Percentiles rank a stretch among this genome's conserved stretches.
phyloP scores from a whole-genome alignment of 2,797 vertebrate species.

The Acestrorhynchus altus region DNA sequence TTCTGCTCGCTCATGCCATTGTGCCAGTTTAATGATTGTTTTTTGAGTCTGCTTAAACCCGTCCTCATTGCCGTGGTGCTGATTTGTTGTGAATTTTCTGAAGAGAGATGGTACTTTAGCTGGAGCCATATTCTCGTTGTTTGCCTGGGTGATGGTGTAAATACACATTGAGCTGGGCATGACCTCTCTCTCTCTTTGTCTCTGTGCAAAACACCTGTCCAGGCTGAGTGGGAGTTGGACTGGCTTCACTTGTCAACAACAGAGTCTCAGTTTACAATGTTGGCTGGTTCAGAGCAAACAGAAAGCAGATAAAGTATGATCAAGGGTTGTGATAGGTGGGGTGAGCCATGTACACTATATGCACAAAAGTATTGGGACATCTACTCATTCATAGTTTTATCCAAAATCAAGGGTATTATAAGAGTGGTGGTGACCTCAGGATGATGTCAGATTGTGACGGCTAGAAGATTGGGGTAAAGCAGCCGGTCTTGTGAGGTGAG shows the following conservation, averaged over 20 bases:
- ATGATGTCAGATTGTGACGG: too few relatives aligned
- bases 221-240: not conserved
- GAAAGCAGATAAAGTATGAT: not conserved
- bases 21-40: slow-evolving; percentile 51
- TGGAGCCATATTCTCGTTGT: slow-evolving; percentile 52
- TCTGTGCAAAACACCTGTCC: slow-evolving; percentile 37
- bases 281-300: not conserved
- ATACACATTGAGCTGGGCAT: slow-evolving; percentile 9
- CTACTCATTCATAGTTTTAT: too few relatives aligned
- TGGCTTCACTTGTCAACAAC: not conserved
- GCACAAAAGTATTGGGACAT: too few relatives aligned
- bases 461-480: too few relatives aligned
- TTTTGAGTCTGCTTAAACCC: slow-evolving; percentile 35
- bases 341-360: too few relatives aligned
- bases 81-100: not conserved
- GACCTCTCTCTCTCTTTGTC: slow-evolving; percentile 8
- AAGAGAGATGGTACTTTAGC: slow-evolving; percentile 32
- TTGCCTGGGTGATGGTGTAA: slow-evolving; percentile 53
- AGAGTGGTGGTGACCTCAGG: too few relatives aligned
- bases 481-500: too few relatives aligned
- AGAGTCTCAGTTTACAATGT: not conserved
- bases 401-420: too few relatives aligned
- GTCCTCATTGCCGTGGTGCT: not conserved
- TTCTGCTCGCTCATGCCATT: not conserved
- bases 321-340: too few relatives aligned